Conservation (phyloP, 2,888 invertebrate species). For the Dryobotodes eremita region DNA sequence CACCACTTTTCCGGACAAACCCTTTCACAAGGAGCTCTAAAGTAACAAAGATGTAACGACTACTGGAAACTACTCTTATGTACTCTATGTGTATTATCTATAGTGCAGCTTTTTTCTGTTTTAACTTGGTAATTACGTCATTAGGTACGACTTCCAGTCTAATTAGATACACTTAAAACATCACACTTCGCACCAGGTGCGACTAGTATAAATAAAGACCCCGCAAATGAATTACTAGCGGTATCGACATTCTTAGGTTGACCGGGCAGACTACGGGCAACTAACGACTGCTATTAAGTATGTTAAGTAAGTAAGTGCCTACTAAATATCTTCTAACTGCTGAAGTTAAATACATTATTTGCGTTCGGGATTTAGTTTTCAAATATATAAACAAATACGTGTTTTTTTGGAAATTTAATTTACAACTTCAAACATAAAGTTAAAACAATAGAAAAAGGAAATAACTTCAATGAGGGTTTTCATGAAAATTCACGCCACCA, state of each 20-base stretch:
- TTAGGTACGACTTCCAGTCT: constrained; percentile 13
- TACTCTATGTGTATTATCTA: neutral
- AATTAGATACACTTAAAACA: constrained; percentile 29
- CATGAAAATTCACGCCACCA: too few relatives aligned
- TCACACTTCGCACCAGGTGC: constrained; percentile 3
- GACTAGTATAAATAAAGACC: constrained; percentile 40
- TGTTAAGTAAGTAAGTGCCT: constrained; percentile 7
- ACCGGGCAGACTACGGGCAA: constrained; percentile 10
- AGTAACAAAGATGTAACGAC: constrained; percentile 2
- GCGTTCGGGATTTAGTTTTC: constrained; percentile 3
- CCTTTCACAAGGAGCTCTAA: constrained; percentile 18
- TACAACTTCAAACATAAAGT: neutral
- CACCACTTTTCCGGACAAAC: constrained; percentile 2
- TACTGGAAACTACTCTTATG: neutral
- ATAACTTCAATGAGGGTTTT: neutral
- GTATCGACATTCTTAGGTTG: constrained; percentile 38
- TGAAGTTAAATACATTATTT: neutral
- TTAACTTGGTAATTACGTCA: neutral
- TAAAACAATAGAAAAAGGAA: neutral
- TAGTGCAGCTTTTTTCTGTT: neutral
- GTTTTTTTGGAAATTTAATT: neutral
- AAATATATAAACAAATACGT: neutral
- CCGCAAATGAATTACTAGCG: constrained; percentile 38
- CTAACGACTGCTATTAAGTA: constrained; percentile 14
- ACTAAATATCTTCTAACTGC: constrained; percentile 4